Percentiles rank a stretch among this genome's conserved stretches.
phyloP scores from a whole-genome alignment of 1,140 invertebrate species.

The Scaptodrosophila lebanonensis region DNA sequence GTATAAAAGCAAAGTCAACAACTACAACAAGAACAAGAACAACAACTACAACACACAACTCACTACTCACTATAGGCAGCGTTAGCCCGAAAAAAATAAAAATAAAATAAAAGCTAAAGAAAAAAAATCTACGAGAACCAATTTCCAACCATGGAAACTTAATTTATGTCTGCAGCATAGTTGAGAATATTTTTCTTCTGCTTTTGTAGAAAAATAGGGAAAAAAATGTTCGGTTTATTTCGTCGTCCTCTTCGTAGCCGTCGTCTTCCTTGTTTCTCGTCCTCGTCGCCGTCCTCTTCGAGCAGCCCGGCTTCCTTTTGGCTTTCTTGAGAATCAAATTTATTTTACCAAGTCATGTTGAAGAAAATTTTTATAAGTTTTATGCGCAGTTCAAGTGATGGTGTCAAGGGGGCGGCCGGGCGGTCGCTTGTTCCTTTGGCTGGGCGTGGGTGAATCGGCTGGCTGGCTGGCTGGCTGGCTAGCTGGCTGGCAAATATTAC shows the following conservation, averaged over 20 bases:
- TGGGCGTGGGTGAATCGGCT: too few species aligned
- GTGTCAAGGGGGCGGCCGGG: conserved; percentile 11
- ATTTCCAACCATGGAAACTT: conserved; percentile 77
- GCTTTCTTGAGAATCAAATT: conserved; percentile 77
- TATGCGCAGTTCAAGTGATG: conserved; percentile 71
- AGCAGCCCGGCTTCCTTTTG: conserved; percentile 45
- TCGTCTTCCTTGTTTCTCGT: neutral
- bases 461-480: neutral
- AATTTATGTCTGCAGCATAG: conserved; percentile 77
- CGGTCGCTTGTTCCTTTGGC: too few species aligned
- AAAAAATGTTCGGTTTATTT: conserved; percentile 65
- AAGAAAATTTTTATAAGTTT: conserved; percentile 77
- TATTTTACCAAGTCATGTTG: conserved; percentile 77
- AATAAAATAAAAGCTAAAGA: conserved; percentile 30
- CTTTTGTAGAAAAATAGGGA: conserved; percentile 52
- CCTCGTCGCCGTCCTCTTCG: conserved; percentile 21
- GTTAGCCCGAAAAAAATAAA: too few species aligned
- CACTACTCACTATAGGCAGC: too few species aligned
- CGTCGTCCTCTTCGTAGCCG: conserved; percentile 18
- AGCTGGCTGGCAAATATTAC: conserved; percentile 46
- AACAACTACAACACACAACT: conserved; percentile 27
- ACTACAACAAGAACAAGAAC: conserved; percentile 32
- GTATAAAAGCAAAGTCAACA: conserved; percentile 75
- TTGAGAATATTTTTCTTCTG: conserved; percentile 75
- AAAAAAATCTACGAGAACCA: conserved; percentile 52